A percentile compares a stretch with the other conserved stretches of the same genome.
Conservation (phyloP, 1,140 invertebrate genomes). For the Pantala flavescens region DNA sequence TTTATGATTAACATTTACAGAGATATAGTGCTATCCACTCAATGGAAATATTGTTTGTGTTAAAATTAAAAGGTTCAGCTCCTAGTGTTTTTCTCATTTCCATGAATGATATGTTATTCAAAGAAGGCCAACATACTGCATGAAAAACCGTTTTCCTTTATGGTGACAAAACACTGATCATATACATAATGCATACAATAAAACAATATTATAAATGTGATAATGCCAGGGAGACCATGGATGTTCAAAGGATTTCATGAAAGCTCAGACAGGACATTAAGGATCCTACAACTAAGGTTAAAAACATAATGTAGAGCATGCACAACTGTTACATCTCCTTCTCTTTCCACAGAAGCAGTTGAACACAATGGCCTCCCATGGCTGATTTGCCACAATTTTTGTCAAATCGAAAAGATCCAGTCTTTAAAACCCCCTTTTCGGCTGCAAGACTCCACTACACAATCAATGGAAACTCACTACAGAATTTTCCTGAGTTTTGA, state of each 20-base stretch:
- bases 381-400: slow-evolving; percentile 21
- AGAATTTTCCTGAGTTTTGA: slow-evolving; percentile 24
- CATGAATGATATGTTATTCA: slow-evolving; percentile 8
- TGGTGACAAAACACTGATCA: slow-evolving; percentile 31
- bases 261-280: slow-evolving; percentile 24
- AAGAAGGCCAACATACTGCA: slow-evolving; percentile 17
- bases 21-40: not conserved
- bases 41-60: not conserved
- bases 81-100: not conserved
- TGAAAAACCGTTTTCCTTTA: slow-evolving; percentile 29
- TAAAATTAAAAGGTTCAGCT: not conserved
- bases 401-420: slow-evolving; percentile 22
- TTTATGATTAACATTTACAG: not conserved
- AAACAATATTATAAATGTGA: slow-evolving; percentile 24
- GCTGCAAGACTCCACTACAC: slow-evolving; percentile 14
- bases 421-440: slow-evolving; percentile 19
- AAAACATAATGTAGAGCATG: slow-evolving; percentile 21
- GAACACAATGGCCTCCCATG: slow-evolving; percentile 23
- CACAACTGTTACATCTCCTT: slow-evolving; percentile 12
- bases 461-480: slow-evolving; percentile 22
- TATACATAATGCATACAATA: slow-evolving; percentile 29
- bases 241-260: slow-evolving; percentile 23
- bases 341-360: slow-evolving; percentile 20
- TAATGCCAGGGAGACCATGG: slow-evolving; percentile 22
- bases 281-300: slow-evolving; percentile 23